phyloP scores from a whole-genome alignment of 1,140 invertebrate species.

The Branchinecta lynchi region DNA sequence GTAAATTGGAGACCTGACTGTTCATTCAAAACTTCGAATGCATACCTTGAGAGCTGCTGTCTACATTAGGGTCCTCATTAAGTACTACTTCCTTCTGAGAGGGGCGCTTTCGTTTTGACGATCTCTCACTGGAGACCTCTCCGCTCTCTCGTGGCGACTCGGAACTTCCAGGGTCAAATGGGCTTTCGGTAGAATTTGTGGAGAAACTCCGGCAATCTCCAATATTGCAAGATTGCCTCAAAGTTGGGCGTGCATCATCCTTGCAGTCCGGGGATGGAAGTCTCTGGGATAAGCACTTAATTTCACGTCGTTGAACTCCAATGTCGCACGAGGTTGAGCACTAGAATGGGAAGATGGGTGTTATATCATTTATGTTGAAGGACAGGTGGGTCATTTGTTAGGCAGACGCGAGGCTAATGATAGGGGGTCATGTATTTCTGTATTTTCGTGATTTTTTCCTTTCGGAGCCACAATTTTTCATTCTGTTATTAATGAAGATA shows the following conservation, averaged over 20 bases:
- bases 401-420: no score
- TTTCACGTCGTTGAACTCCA: slow-evolving; percentile 42
- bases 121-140: background rate
- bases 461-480: no score
- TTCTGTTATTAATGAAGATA: no score
- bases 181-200: background rate
- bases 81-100: background rate
- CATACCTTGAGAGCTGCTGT: background rate
- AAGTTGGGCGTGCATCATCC: slow-evolving; percentile 38
- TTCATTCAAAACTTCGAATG: background rate
- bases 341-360: slow-evolving; percentile 19
- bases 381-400: no score
- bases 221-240: slow-evolving; percentile 42
- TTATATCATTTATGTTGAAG: no score
- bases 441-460: no score
- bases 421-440: no score
- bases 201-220: slow-evolving; percentile 34
- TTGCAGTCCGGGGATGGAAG: slow-evolving; percentile 36
- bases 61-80: background rate
- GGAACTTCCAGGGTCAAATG: background rate
- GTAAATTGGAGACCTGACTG: no score
- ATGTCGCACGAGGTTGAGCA: slow-evolving; percentile 41
- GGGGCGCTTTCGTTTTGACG: background rate
- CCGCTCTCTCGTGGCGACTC: background rate
- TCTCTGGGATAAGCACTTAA: slow-evolving; percentile 41